Evolutionary conservation across 2,888 invertebrate species (phyloP), one percentile per base, ranked within the genome.

Genomic region (Laspeyria flexula): DNA sequence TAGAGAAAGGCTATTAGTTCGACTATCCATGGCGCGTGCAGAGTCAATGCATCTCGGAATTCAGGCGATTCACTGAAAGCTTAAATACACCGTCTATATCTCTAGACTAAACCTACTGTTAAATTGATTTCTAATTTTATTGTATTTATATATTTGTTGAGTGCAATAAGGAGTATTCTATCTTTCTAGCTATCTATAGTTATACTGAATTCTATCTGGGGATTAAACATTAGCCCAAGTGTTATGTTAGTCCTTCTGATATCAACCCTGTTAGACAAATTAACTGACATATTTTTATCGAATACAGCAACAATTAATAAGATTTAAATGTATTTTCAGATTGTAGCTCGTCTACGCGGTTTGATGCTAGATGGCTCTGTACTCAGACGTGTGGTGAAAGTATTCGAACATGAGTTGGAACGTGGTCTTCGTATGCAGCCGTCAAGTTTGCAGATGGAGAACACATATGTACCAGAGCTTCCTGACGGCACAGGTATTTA

Each of bases 361-460:
- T 53, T 90, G 71, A 71, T 80, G 64, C 69, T 90, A 42, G 65
- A 79, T 51, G 90, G 88, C 6, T 72, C 58, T 10, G 76, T 79
- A 52, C 86, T 94, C 55, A 79, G 86, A 48, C 89, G 87, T 51
- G 93, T 95, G 45, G 90, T 85, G 35, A 87, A 90, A 11, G 94
- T 94, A 34, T 96, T 96, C 77, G 81, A 89, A 55, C 83, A 88
- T 3, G 96, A 96, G 89, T 90, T 96, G 85, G 93, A 94, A 65
- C 83, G 90, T 12, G 96, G 96, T 0, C 92, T 96, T 35, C 86
- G 90, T 23, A 91, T 93, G 73, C 82, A 93, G 66, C 92, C 94
- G 6, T 96, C 96, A 42, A 95, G 95, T 21, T 82, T 96, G 56
- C 95, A 95, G 82, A 96, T 96, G 96, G 96, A 95, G 77, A 96